Conservation (phyloP, 1,140 invertebrate species). For the Rhopalosiphum maidis region DNA sequence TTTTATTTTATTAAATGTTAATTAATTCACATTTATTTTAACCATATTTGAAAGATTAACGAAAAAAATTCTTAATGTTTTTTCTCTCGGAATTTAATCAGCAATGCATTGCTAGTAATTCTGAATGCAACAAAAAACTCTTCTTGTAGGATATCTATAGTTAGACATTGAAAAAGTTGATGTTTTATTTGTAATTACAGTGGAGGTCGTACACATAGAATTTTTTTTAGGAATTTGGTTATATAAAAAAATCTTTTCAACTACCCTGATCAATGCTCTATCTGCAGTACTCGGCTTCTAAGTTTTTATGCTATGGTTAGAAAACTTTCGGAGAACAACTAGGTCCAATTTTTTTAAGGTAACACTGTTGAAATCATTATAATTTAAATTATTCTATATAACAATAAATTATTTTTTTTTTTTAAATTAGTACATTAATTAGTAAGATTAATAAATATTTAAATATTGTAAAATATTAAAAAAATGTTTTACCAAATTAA, state of each 20-base stretch:
- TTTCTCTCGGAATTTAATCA: not conserved
- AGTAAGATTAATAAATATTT: not conserved
- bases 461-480: too few relatives aligned
- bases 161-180: not conserved
- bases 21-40: not conserved
- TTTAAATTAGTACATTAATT: not conserved
- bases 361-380: not conserved
- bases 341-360: not conserved
- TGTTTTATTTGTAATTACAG: not conserved
- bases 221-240: not conserved
- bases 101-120: not conserved
- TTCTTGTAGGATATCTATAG: not conserved
- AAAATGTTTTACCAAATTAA: not conserved
- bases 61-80: not conserved
- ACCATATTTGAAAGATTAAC: not conserved
- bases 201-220: not conserved
- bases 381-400: not conserved
- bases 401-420: too few relatives aligned
- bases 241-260: not conserved
- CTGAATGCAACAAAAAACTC: not conserved
- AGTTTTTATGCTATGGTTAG: too few relatives aligned
- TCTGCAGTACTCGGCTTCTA: not conserved
- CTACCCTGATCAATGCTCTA: not conserved
- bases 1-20: not conserved
- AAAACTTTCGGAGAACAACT: not conserved